Conservation (phyloP, 2,888 invertebrate genomes). For the Conus canariensis region DNA sequence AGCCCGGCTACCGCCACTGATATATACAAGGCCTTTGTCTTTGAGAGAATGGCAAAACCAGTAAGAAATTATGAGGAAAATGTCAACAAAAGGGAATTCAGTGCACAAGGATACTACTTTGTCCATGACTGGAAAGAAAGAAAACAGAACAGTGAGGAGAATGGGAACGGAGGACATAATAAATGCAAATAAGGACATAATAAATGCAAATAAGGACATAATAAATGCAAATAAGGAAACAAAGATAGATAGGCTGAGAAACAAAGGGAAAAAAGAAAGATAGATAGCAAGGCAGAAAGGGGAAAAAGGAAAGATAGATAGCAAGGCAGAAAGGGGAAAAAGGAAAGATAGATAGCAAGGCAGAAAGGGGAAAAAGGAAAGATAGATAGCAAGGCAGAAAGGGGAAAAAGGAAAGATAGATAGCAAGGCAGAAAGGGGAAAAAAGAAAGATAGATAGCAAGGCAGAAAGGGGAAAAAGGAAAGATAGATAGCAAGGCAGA, state of each 20-base stretch:
- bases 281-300: not conserved
- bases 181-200: not conserved
- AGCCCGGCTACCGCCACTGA: too few relatives aligned
- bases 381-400: not conserved
- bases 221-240: not conserved
- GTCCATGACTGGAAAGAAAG: not conserved
- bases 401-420: not conserved
- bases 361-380: too few relatives aligned
- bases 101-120: not conserved
- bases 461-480: not conserved
- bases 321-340: not conserved
- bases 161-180: not conserved
- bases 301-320: not conserved
- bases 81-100: too few relatives aligned
- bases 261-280: not conserved
- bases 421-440: not conserved
- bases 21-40: too few relatives aligned
- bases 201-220: not conserved
- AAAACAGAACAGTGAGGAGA: not conserved
- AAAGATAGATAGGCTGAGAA: not conserved
- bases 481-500: not conserved
- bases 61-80: too few relatives aligned
- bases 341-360: not conserved
- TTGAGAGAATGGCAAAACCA: too few relatives aligned
- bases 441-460: not conserved